Conservation (phyloP, 53 echinoderm and acorn worm genomes). For the Echinarachnius parma region DNA sequence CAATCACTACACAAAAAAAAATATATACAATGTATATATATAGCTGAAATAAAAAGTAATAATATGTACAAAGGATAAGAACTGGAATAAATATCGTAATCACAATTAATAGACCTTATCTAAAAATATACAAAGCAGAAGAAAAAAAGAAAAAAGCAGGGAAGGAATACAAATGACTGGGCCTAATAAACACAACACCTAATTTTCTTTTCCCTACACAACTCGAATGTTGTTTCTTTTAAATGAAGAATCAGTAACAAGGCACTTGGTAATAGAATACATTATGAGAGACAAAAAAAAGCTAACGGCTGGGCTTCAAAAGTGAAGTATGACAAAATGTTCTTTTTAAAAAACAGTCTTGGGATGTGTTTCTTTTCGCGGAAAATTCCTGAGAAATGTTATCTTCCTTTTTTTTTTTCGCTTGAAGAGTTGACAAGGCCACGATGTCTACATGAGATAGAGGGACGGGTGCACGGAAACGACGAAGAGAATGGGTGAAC, state of each 20-base stretch:
- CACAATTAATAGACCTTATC: slow-evolving; percentile 3
- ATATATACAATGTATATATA: slow-evolving; percentile 21
- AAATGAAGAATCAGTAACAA: neutral
- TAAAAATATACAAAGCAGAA: too few relatives aligned
- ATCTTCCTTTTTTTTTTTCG: slow-evolving; percentile 15
- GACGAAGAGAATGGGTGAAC: slow-evolving; percentile 1
- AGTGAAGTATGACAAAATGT: too few relatives aligned
- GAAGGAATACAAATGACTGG: too few relatives aligned
- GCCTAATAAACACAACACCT: too few relatives aligned
- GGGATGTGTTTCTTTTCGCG: neutral
- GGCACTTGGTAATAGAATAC: slow-evolving; percentile 43
- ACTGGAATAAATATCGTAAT: neutral
- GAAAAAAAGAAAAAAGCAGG: too few relatives aligned
- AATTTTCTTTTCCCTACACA: neutral
- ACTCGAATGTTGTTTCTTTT: too few relatives aligned
- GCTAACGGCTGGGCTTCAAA: too few relatives aligned
- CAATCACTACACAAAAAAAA: slow-evolving; percentile 17
- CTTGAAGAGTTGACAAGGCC: slow-evolving; percentile 24
- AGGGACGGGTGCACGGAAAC: slow-evolving; percentile 15
- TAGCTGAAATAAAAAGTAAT: slow-evolving; percentile 28
- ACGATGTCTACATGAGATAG: slow-evolving; percentile 16
- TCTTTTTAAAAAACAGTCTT: neutral
- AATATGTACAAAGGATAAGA: too few relatives aligned
- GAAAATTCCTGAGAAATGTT: slow-evolving; percentile 44
- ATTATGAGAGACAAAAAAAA: too few relatives aligned